Evolutionary conservation across 2,113 vertebrate genomes (phyloP).

Genomic region (Probosciger aterrimus): DNA sequence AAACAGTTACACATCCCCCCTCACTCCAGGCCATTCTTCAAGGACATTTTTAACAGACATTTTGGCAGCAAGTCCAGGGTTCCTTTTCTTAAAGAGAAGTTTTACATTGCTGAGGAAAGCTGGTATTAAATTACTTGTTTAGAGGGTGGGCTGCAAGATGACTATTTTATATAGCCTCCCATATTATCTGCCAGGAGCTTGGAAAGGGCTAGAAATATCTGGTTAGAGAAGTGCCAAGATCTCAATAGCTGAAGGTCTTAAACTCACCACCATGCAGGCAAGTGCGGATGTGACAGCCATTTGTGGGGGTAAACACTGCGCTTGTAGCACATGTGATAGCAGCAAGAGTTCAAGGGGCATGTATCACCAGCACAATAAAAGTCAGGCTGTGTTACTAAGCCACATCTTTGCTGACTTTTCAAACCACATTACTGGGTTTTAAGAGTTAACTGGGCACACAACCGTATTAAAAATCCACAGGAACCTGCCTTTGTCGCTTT

Average conservation of each 20-base stretch:
- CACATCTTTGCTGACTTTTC: background rate
- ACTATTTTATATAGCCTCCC: background rate
- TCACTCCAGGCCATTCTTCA: background rate
- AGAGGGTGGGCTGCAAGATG: background rate
- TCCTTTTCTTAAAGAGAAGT: background rate
- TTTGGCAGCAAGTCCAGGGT: background rate
- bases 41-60: background rate
- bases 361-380: rapidly evolving
- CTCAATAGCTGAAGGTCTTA: background rate
- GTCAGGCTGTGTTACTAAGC: background rate
- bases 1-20: background rate
- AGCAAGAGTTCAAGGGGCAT: background rate
- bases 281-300: rapidly evolving
- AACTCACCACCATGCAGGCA: background rate
- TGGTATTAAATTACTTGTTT: background rate
- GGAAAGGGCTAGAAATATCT: background rate
- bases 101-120: background rate
- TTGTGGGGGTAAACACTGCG: rapidly evolving
- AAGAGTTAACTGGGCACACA: background rate
- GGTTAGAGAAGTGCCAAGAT: background rate
- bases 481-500: background rate
- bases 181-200: rapidly evolving
- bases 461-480: background rate
- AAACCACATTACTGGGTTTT: rapidly evolving
- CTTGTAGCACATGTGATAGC: rapidly evolving